phyloP scores from a whole-genome alignment of 2,113 vertebrate genomes.

The Mola mola region DNA sequence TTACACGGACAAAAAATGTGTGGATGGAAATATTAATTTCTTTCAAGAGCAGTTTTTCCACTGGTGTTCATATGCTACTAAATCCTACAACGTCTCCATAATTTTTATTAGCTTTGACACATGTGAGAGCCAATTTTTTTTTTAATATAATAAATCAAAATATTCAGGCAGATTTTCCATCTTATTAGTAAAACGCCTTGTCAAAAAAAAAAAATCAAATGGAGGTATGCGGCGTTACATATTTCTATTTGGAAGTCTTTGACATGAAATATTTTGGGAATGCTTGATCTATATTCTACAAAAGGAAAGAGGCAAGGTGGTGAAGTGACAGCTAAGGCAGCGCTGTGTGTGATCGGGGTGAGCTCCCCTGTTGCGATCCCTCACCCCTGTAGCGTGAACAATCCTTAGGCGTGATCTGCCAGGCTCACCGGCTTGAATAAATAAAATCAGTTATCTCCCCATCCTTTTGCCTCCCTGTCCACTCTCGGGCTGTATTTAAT shows the following conservation, averaged over 20 bases:
- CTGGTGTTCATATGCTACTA: not conserved
- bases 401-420: constrained; percentile 79
- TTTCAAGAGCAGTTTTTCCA: constrained; percentile 1
- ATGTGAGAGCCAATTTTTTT: not conserved
- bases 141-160: no score
- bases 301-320: constrained; percentile 49
- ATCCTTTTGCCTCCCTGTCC: constrained; percentile 74
- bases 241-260: constrained; percentile 38
- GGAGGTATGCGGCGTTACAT: constrained; percentile 6
- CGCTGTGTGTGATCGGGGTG: constrained; percentile 76
- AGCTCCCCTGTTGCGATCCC: constrained; percentile 75
- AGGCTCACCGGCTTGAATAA: constrained; percentile 81
- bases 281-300: constrained; percentile 64
- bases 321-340: constrained; percentile 69
- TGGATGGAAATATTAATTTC: not conserved
- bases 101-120: not conserved
- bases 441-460: constrained; percentile 83
- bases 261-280: constrained; percentile 63
- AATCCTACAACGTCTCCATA: not conserved
- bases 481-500: constrained; percentile 80
- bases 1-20: constrained; percentile 11
- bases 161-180: no score
- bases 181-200: no score
- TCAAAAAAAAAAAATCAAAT: constrained; percentile 3
- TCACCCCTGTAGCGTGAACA: constrained; percentile 79